Base-by-base conservation (phyloP, 1,140 invertebrate species). In the Pectinophora gossypiella region DNA sequence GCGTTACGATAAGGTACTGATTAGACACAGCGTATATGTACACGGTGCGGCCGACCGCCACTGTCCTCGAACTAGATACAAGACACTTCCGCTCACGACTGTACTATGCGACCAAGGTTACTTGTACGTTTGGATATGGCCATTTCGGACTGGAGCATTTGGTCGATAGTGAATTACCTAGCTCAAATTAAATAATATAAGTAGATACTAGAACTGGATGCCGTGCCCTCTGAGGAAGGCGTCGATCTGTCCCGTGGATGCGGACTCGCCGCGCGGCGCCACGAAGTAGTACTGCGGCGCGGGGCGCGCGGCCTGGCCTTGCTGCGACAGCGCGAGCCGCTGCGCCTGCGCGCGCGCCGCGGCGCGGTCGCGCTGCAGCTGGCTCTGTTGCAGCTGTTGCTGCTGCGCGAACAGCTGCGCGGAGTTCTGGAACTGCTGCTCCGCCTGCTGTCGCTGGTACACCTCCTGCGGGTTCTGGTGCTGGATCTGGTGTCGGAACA, bases 151-250 rank as follows among this genome's bases (percentile, higher is more conserved):
- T 38, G 46, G 46, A 49, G 42, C 23, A 18, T 19, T 19, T 51
- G 60, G 56, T 61, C 67, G 62, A 61, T 53, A 59, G 53, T 38
- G n/a, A 59, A 58, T 68, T 56, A 63, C 51, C 66, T 72, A 76
- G 63, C 61, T 70, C 63, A 67, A 59, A 67, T 44, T 52, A 66
- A 53, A 36, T 56, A 66, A 72, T 59, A n/a, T n/a, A n/a, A n/a
- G n/a, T n/a, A n/a, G 51, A 15, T 45, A 72, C 71, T 90, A 92
- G 75, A 91, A 91, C 59, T 90, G 89, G 63, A 92, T 90, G 68
- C 91, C 91, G 69, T 93, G 92, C 32, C 92, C 92, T 74, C 93
- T 89, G 35, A 95, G 90, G 84, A 95, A 95, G 27, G 94, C 93
- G 72, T 95, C 94, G 68, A 95, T 95, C 71, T 95, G 94, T 15